Base-by-base conservation (phyloP, 2,888 invertebrate species). In the Eledona agricola region DNA sequence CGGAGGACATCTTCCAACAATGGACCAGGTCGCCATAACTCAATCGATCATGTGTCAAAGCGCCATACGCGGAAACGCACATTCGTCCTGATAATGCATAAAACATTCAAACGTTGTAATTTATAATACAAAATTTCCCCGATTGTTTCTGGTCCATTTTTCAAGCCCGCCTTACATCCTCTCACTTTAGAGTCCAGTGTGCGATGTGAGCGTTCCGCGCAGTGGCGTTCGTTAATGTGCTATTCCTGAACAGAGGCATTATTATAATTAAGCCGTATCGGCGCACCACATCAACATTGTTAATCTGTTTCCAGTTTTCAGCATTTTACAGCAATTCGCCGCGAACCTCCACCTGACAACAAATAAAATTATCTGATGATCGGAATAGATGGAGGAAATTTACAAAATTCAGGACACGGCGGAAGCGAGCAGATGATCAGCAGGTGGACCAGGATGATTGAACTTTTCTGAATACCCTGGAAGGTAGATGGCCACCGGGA, bases 261-360 rank as follows among this genome's bases (percentile, higher is more conserved):
- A 64, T 65, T 66, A 66, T 66, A 69, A 68, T 67, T 67, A 67
- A 62, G 59, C 57, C 54, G 58, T 67, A 67, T 69, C 69, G 65
- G 64, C 66, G 59, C 61, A 65, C 65, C 63, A 55, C 64, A 67
- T 69, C 69, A 65, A 67, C 67, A 65, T 63, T 66, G 63, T 65
- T 64, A 60, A 64, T 61, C 62, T 64, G 64, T 63, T 64, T 60
- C 60, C 60, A 54, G 56, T 59, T 65, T 59, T 58, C 31, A 42
- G 4, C 29, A 35, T 35, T 13, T 23, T 6, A 29, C 12, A 29
- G 10, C 17, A 16, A 34, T 34, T 12, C 11, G 3, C 16, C 38
- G 16, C 3, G 38, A 26, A 26, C 7, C 25, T 34, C 34, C 23
- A 25, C 22, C n/a, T 20, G 6, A 23, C 7, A 4, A 7, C 1